Evolutionary conservation across 2,888 invertebrate species (phyloP), one percentile per base, ranked within the genome.

Genomic region (Crioceris asparagi): DNA sequence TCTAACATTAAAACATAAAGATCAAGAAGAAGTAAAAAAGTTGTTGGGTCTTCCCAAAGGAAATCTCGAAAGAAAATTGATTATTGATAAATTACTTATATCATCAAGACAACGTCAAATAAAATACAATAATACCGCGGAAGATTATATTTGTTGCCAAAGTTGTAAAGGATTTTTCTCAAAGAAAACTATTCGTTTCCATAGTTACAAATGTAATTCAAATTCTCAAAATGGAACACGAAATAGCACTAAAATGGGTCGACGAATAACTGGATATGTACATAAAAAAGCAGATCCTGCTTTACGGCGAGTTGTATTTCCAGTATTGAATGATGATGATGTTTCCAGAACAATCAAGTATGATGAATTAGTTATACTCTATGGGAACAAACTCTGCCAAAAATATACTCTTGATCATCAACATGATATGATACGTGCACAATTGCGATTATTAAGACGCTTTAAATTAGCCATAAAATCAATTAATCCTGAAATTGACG

Each of bases 11-110:
- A 11, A 17, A 4, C 36, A 36, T 21, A 3, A 16, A 2, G 26
- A 31, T 23, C 30, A 36, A 31, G 3, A 19, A 10, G 11, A 17
- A 16, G 36, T 36, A 2, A 11, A 31, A n/a, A n/a, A 36, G 12
- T 31, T 36, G 5, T 10, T 36, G 11, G 4, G 5, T 12, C 11
- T 25, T 4, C 10, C 10, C 16, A 37, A 37, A 18, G 11, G 12
- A 17, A 2, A 19, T 11, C 21, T 23, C 4, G 17, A 15, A n/a
- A 14, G 37, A 8, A 17, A 26, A 18, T 3, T 32, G 12, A 10
- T 32, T 1, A 37, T 37, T 17, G 18, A 32, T 5, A 27, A 26
- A 11, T 12, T 21, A 21, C 21, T 21, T 21, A 21, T 21, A 21
- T 10, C 21, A 21, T 21, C 21, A 10, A 21, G 21, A 21, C 10